Conservation (phyloP, 2,797 vertebrate species). For the Delichon dasypus region DNA sequence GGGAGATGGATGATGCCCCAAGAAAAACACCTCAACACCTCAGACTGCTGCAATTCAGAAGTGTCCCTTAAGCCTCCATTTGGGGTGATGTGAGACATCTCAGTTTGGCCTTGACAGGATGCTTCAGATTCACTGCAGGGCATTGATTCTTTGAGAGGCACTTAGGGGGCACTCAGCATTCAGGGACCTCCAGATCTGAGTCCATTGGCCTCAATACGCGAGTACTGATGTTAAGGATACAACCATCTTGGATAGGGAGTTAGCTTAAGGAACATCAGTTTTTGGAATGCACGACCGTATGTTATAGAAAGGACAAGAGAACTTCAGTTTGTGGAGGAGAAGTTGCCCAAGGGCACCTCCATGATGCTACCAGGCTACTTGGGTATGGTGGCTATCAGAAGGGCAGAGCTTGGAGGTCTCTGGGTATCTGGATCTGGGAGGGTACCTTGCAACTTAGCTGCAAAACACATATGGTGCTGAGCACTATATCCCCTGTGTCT, state of each 20-base stretch:
- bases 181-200: neutral
- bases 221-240: neutral
- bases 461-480: neutral
- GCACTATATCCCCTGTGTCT: neutral
- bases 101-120: neutral
- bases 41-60: neutral
- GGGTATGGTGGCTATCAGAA: neutral
- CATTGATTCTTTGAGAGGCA: neutral
- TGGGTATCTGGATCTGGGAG: neutral
- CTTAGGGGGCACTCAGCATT: accelerated
- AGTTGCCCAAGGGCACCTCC: neutral
- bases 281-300: neutral
- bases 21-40: neutral
- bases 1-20: neutral
- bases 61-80: neutral
- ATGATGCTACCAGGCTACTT: neutral
- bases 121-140: neutral
- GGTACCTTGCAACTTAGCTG: neutral
- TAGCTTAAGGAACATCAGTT: neutral
- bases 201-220: neutral
- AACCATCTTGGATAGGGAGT: neutral
- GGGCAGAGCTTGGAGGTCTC: neutral
- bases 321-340: neutral
- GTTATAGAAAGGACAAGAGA: neutral
- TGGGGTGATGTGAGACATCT: neutral